phyloP scores from a whole-genome alignment of 2,113 vertebrate species.

The Epinephelus cyanopodus region DNA sequence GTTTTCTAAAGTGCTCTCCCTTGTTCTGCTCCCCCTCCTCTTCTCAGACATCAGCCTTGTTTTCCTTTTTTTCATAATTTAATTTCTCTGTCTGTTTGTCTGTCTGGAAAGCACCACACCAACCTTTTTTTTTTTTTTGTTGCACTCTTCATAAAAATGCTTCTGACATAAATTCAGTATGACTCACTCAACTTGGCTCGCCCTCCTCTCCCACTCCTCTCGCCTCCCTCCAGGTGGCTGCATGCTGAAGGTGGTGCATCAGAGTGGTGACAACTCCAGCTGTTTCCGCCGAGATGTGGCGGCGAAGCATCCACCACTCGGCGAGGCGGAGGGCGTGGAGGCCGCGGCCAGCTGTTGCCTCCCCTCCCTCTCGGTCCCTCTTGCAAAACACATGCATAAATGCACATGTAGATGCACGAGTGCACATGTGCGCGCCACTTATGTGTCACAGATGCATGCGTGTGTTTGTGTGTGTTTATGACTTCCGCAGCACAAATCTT shows the following conservation, averaged over 20 bases:
- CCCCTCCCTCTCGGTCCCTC: conserved; percentile 4
- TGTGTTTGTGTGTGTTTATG: conserved; percentile 46
- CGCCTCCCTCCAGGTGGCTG: conserved; percentile 20
- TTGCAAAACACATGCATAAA: conserved; percentile 44
- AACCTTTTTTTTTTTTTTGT: not conserved
- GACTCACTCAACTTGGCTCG: not conserved
- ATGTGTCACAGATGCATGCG: conserved; percentile 1
- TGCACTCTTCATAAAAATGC: not conserved
- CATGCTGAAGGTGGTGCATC: conserved; percentile 10
- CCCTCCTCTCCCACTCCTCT: conserved; percentile 1
- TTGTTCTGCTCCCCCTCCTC: not conserved
- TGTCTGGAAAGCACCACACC: not conserved
- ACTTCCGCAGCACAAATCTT: conserved; percentile 68
- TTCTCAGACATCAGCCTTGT: not conserved
- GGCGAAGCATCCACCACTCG: conserved; percentile 1
- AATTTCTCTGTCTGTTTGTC: not conserved
- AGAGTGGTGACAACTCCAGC: conserved; percentile 63
- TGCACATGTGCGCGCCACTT: conserved; percentile 15
- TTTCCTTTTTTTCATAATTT: not conserved
- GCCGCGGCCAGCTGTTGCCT: conserved; percentile 61
- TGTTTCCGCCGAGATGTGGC: conserved; percentile 51
- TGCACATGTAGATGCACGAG: conserved; percentile 32
- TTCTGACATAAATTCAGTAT: conserved; percentile 21
- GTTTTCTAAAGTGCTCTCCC: not conserved
- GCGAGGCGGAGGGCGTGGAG: conserved; percentile 19